Conservation (phyloP, 2,797 vertebrate species). For the Argyrosomus regius region DNA sequence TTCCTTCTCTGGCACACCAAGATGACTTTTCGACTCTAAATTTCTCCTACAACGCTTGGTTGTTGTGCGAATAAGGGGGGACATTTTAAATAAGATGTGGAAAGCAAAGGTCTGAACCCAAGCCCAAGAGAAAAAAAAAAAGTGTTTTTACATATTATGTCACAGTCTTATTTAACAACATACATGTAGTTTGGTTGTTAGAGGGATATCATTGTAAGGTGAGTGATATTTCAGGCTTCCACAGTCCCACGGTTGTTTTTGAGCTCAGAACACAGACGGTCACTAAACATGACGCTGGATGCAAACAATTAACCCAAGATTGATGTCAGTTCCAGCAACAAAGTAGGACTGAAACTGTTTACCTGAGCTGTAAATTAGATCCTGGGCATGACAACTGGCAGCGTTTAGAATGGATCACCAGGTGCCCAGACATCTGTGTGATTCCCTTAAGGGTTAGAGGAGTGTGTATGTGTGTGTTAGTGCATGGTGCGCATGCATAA, state of each 20-base stretch:
- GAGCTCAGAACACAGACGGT: conserved; percentile 19
- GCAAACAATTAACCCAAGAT: conserved; percentile 71
- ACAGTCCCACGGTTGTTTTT: background rate
- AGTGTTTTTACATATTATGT: background rate
- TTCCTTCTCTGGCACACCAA: background rate
- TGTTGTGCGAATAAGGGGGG: background rate
- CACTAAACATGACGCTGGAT: conserved; percentile 24
- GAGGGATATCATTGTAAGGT: background rate
- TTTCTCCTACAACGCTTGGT: background rate
- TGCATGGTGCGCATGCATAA: conserved; percentile 11
- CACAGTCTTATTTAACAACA: background rate
- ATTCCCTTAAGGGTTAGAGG: conserved; percentile 62
- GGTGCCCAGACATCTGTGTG: conserved; percentile 79
- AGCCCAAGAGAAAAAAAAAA: too few relatives aligned
- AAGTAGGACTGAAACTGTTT: conserved; percentile 76
- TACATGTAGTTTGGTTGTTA: background rate
- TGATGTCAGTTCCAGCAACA: conserved; percentile 64
- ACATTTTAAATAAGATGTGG: background rate
- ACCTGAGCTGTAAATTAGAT: conserved; percentile 76
- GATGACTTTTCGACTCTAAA: background rate
- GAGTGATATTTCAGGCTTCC: conserved; percentile 6
- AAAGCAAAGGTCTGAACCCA: background rate
- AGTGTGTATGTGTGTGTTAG: background rate
- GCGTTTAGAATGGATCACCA: conserved; percentile 74
- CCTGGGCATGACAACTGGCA: conserved; percentile 71